Conservation (phyloP, 2,797 vertebrate genomes). For the Dermochelys coriacea region DNA sequence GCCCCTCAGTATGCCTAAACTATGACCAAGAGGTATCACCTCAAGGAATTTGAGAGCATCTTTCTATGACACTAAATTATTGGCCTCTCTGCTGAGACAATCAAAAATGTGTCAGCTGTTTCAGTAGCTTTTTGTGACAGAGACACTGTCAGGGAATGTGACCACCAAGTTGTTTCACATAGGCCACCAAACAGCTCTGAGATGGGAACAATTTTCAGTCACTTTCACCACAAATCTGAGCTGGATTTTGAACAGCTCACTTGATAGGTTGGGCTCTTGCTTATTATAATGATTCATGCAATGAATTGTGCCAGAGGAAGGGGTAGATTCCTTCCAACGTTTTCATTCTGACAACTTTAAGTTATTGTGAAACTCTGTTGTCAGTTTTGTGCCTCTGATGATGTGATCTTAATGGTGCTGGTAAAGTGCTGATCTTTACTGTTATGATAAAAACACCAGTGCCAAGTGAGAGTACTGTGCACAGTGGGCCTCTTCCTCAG, state of each 20-base stretch:
- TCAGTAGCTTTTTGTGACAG: not conserved
- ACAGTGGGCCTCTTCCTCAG: not conserved
- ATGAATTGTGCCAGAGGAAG: not conserved
- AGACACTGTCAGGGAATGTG: not conserved
- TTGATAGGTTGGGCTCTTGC: not conserved
- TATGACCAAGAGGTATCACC: not conserved
- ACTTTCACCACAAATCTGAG: not conserved
- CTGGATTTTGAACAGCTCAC: not conserved
- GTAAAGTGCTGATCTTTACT: not conserved
- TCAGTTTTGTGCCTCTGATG: not conserved
- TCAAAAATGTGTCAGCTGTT: not conserved
- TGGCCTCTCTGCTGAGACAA: not conserved
- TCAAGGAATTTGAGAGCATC: not conserved
- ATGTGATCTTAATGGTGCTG: not conserved
- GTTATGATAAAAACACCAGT: not conserved
- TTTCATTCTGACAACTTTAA: not conserved
- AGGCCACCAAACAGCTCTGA: not conserved
- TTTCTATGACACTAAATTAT: not conserved
- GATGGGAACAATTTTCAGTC: not conserved
- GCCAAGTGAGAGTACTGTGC: rapidly evolving
- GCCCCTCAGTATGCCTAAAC: not conserved
- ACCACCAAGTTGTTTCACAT: not conserved
- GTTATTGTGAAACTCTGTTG: not conserved
- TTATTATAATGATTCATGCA: not conserved
- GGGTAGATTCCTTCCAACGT: not conserved